A percentile compares a stretch with the other conserved stretches of the same genome.
Conservation (phyloP, 2,888 invertebrate genomes). For the Melanchra persicariae region DNA sequence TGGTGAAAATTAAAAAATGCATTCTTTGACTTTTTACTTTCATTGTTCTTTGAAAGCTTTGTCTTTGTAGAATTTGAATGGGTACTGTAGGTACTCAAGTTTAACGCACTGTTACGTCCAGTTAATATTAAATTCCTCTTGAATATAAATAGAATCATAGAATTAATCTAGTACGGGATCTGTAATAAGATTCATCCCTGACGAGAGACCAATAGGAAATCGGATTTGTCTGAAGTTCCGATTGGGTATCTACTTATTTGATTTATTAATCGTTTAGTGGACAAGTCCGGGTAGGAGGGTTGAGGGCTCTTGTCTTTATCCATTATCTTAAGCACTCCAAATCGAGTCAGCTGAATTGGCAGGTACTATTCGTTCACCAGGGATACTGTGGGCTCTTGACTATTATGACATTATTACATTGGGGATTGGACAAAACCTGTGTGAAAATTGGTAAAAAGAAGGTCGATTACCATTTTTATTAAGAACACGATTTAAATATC, state of each 20-base stretch:
- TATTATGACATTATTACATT: neutral
- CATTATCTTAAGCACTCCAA: slow-evolving; percentile 29
- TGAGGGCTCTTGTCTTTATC: slow-evolving; percentile 46
- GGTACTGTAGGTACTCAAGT: neutral
- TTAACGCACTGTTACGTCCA: neutral
- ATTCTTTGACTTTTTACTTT: slow-evolving; percentile 11
- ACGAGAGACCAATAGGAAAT: slow-evolving; percentile 43
- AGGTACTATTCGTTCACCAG: neutral
- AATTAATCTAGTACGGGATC: slow-evolving; percentile 30
- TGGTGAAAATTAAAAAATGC: slow-evolving; percentile 27
- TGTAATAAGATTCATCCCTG: slow-evolving; percentile 22
- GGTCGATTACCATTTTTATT: too few species aligned
- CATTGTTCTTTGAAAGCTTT: neutral
- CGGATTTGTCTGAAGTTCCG: slow-evolving; percentile 49
- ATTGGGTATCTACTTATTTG: slow-evolving; percentile 52
- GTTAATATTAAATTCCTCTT: neutral
- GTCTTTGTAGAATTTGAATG: neutral
- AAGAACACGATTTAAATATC: too few species aligned
- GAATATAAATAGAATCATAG: neutral
- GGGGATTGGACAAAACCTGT: neutral
- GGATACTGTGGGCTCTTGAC: neutral
- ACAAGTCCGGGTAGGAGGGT: slow-evolving; percentile 33
- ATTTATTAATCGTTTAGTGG: slow-evolving; percentile 60
- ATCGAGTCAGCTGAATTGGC: slow-evolving; percentile 25
- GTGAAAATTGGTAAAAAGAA: too few species aligned